Evolutionary conservation across 2,888 invertebrate genomes (phyloP).

Genomic region (Orchesellides sinensis): DNA sequence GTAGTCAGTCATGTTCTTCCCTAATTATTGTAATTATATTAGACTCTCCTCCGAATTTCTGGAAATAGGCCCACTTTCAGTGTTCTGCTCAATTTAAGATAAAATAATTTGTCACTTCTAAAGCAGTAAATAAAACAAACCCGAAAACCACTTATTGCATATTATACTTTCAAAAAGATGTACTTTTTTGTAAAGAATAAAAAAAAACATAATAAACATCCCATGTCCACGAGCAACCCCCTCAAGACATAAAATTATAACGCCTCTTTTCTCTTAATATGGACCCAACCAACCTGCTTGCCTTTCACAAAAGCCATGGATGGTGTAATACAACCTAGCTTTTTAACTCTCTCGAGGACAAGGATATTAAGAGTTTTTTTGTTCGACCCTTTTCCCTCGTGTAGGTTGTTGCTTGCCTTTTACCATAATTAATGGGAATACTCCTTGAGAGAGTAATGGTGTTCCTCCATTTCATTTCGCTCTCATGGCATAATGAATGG

Average conservation of each 20-base stretch:
- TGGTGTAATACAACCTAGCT: neutral
- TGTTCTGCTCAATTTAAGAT: neutral
- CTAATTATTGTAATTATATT: no score
- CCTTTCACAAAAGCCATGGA: conserved; percentile 1
- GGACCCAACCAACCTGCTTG: conserved; percentile 2
- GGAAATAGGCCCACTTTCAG: neutral
- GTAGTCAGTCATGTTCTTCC: no score
- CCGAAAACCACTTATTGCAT: neutral
- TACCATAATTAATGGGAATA: conserved; percentile 42
- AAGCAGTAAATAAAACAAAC: neutral
- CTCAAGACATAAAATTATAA: conserved; percentile 45
- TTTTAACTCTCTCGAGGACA: neutral
- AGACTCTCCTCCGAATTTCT: no score
- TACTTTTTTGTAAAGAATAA: conserved; percentile 7
- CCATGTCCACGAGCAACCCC: conserved; percentile 23
- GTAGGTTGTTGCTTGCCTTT: conserved; percentile 31
- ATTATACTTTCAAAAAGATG: neutral
- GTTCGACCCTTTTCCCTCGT: conserved; percentile 21
- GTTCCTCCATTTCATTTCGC: conserved; percentile 20
- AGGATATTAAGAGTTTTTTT: conserved; percentile 31
- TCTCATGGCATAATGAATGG: neutral
- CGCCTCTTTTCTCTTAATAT: conserved; percentile 31
- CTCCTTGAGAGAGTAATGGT: conserved; percentile 18
- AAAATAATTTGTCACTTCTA: neutral
- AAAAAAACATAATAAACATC: conserved; percentile 26